Evolutionary conservation across 1,140 invertebrate species (phyloP), one percentile per base, ranked within the genome.

Genomic region (Sipha flava): DNA sequence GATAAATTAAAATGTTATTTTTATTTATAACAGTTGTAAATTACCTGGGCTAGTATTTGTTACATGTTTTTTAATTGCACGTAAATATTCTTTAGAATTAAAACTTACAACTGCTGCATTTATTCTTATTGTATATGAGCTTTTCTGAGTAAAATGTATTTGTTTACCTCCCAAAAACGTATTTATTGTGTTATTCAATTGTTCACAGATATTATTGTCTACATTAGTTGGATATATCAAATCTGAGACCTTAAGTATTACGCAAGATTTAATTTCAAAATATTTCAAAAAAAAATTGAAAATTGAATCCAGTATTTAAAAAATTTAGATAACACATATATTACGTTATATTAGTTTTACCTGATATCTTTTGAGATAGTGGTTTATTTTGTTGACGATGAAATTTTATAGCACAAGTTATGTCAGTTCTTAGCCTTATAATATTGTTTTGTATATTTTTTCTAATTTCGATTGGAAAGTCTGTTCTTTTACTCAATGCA

Each of bases 121-220:
- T n/a, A 64, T 18, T 37, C 34, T 7, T 9, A 31, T 64, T 31
- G 6, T 34, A 10, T 64, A 64, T 0, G 59, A 64, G 37, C 59
- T 68, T 68, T 68, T 68, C 4, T 68, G 64, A 1, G 64, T 21
- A 68, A 43, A 68, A 45, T 68, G 43, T 5, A 68, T 68, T 23
- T n/a, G 31, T 45, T 68, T 68, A 43, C 37, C 64, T 23, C 37
- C 37, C 2, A 68, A 34, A 68, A 21, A 40, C 37, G 43, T 68
- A 68, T 68, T 68, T 4, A 68, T 45, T 43, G 12, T 21, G n/a
- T 37, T 68, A 26, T 68, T 68, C 21, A 68, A 68, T 43, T 68
- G 64, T 16, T 68, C 64, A 16, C 64, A 68, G 7, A 40, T 34
- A 68, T 68, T 68, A 68, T 68, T 68, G 37, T 68, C 64, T 40